Conservation (phyloP, 2,888 invertebrate genomes). For the Serripes groenlandicus region DNA sequence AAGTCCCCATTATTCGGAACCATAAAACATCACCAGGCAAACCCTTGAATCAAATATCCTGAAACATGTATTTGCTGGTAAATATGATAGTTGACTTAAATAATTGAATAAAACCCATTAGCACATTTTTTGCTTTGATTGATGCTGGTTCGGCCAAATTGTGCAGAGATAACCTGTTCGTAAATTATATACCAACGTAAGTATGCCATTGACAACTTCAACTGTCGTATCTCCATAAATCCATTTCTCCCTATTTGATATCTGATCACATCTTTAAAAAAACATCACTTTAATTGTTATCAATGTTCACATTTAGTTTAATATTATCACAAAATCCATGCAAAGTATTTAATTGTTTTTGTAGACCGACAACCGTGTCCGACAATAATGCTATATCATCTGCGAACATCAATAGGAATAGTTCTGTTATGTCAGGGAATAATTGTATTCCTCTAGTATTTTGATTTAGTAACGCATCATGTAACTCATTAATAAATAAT, state of each 20-base stretch:
- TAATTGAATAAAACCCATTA: neutral
- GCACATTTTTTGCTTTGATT: neutral
- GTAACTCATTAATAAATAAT: constrained; percentile 33
- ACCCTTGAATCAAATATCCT: constrained; percentile 47
- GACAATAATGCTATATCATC: constrained; percentile 29
- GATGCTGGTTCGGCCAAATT: neutral
- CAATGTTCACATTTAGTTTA: constrained; percentile 18
- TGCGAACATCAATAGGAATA: constrained; percentile 34
- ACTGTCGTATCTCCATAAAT: neutral
- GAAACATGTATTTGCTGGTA: constrained; percentile 20
- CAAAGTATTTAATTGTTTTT: constrained; percentile 40
- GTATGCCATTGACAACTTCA: neutral
- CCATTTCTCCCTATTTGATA: constrained; percentile 21
- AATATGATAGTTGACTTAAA: neutral
- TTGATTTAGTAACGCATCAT: neutral
- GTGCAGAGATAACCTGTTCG: neutral
- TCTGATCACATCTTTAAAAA: constrained; percentile 22
- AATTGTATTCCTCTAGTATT: constrained; percentile 25
- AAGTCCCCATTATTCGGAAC: constrained; percentile 50
- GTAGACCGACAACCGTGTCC: constrained; percentile 27
- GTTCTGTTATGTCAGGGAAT: constrained; percentile 28
- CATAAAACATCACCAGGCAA: constrained; percentile 30
- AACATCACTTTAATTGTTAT: constrained; percentile 28
- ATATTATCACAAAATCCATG: constrained; percentile 14
- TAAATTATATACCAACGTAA: constrained; percentile 7